These are phyloP conservation scores for Semaprochilodus insignis DNA, from an alignment of 2,797 vertebrate species.

Conservation along the genomic window DNA sequence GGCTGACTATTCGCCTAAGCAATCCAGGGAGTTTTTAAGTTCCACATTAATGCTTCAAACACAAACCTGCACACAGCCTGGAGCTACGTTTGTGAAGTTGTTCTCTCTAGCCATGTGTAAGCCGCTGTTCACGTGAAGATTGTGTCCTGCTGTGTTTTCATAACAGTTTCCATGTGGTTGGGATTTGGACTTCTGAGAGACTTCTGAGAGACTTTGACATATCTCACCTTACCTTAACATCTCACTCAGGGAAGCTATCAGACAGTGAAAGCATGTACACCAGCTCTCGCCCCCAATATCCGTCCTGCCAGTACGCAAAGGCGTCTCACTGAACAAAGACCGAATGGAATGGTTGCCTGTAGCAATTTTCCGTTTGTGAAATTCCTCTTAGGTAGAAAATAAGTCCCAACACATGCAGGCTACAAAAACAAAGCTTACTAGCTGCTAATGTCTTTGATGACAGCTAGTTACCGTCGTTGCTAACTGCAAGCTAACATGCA, in stretches of 20 bases:
- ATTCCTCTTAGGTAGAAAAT: constrained; percentile 18
- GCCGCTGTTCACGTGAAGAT: constrained; percentile 60
- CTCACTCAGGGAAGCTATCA: constrained; percentile 60
- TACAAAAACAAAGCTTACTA: too few species aligned
- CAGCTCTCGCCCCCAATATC: constrained; percentile 55
- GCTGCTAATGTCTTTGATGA: neutral
- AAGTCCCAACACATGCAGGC: neutral
- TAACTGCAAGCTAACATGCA: too few species aligned
- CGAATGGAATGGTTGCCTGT: constrained; percentile 22
- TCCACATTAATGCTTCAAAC: constrained; percentile 60
- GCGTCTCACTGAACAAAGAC: constrained; percentile 23
- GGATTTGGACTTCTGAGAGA: constrained; percentile 72
- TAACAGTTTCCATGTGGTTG: constrained; percentile 77
- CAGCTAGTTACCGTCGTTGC: too few species aligned
- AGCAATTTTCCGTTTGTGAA: constrained; percentile 42
- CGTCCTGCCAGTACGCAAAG: constrained; percentile 52
- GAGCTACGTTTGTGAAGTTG: constrained; percentile 59
- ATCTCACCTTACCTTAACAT: constrained; percentile 71
- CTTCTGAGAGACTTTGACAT: constrained; percentile 60
- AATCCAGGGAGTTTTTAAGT: constrained; percentile 18
- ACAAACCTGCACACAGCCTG: constrained; percentile 63
- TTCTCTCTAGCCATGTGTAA: constrained; percentile 65
- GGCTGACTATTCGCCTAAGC: neutral
- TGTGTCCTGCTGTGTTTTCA: constrained; percentile 60
- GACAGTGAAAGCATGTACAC: constrained; percentile 67